Evolutionary conservation across 1,140 invertebrate genomes (phyloP).

Genomic region (Bombus haemorrhoidalis): DNA sequence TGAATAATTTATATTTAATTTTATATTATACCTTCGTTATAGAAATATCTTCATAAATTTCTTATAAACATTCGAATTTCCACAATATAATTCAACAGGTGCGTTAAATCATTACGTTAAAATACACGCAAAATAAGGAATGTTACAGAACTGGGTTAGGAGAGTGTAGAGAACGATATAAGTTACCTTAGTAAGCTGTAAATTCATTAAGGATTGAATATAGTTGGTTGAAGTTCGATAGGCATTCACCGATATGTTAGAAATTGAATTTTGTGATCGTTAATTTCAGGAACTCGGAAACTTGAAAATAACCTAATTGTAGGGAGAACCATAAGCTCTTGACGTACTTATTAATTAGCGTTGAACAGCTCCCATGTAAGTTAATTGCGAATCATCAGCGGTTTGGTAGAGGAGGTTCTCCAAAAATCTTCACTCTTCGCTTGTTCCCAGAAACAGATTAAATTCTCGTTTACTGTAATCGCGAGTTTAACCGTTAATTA

Average conservation of each 20-base stretch:
- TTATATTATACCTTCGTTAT: not conserved
- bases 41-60: not conserved
- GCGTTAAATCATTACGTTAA: not conserved
- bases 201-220: not conserved
- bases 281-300: not conserved
- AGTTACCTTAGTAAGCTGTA: not conserved
- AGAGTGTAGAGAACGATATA: not conserved
- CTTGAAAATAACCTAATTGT: slow-evolving; percentile 34
- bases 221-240: not conserved
- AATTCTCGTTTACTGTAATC: slow-evolving; percentile 56
- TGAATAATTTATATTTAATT: no score
- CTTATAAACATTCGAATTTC: no score
- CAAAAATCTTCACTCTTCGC: slow-evolving; percentile 40
- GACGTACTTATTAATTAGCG: slow-evolving; percentile 63
- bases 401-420: slow-evolving; percentile 27
- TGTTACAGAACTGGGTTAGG: not conserved
- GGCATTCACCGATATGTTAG: no score
- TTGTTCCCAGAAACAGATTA: slow-evolving; percentile 45
- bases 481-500: slow-evolving; percentile 11
- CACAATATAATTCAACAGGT: not conserved
- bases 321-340: slow-evolving; percentile 38
- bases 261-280: not conserved
- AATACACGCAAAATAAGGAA: not conserved
- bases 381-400: slow-evolving; percentile 57
- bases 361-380: slow-evolving; percentile 54